Percentiles rank a stretch among this genome's conserved stretches.
These are phyloP conservation scores for Eutrigla gurnardus DNA, from an alignment of 2,797 vertebrate species.

Conservation along the genomic window DNA sequence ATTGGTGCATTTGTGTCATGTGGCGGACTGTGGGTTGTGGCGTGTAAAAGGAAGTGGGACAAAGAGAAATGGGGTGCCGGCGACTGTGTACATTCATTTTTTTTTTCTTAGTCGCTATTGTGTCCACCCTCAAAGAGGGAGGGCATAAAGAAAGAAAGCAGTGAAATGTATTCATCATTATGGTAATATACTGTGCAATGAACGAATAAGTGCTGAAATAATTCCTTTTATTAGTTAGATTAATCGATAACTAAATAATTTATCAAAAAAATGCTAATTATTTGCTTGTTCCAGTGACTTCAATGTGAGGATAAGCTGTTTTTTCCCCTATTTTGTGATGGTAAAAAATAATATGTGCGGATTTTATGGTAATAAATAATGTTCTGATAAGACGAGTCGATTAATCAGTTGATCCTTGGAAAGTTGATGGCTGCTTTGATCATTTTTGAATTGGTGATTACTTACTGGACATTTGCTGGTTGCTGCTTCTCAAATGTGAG, in stretches of 20 bases:
- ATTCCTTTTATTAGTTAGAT: background rate
- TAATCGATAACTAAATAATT: background rate
- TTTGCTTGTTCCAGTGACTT: background rate
- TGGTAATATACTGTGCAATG: constrained; percentile 27
- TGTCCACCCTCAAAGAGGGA: constrained; percentile 27
- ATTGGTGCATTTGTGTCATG: constrained; percentile 63
- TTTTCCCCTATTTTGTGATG: background rate
- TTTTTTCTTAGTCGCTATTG: constrained; percentile 53
- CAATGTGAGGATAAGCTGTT: background rate
- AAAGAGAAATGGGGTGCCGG: constrained; percentile 57
- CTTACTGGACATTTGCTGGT: background rate
- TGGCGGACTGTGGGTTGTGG: constrained; percentile 48
- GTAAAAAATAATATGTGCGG: background rate
- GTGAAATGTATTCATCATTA: constrained; percentile 31
- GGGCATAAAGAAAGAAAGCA: background rate
- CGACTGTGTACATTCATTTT: constrained; percentile 23
- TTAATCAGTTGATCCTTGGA: background rate
- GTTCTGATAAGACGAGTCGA: background rate
- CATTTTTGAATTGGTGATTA: background rate
- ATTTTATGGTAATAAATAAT: background rate
- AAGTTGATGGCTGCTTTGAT: background rate
- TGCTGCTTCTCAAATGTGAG: background rate
- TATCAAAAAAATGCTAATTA: background rate
- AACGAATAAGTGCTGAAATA: constrained; percentile 19
- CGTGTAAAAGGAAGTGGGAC: constrained; percentile 65